phyloP scores from a whole-genome alignment of 2,113 vertebrate species.

The Nestor notabilis region DNA sequence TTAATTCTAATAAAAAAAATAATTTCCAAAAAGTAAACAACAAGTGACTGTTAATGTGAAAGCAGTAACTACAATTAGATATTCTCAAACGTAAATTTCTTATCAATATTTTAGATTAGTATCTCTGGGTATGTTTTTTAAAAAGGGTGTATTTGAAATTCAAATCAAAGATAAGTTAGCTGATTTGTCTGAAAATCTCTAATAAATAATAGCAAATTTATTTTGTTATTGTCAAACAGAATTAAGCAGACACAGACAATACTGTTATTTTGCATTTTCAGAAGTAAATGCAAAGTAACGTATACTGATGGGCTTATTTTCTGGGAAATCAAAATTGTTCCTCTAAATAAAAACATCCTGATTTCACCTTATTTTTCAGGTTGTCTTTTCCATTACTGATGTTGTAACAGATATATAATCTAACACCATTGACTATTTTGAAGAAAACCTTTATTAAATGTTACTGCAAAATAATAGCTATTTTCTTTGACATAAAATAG shows the following conservation, averaged over 20 bases:
- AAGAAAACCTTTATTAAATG: conserved; percentile 62
- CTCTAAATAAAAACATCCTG: conserved; percentile 59
- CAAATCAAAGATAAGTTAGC: conserved; percentile 68
- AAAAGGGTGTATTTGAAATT: conserved; percentile 78
- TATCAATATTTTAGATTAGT: conserved; percentile 74
- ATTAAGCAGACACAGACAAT: conserved; percentile 64
- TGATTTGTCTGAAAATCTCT: conserved; percentile 66
- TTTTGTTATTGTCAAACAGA: conserved; percentile 67
- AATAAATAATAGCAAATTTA: conserved; percentile 70
- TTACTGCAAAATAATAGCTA: conserved; percentile 53
- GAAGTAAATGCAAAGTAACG: conserved; percentile 53
- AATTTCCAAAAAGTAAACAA: conserved; percentile 12
- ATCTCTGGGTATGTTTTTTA: conserved; percentile 64
- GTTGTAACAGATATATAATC: conserved; percentile 41
- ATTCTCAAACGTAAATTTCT: conserved; percentile 66
- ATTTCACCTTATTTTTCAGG: conserved; percentile 48
- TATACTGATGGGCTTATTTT: conserved; percentile 46
- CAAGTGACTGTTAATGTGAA: conserved; percentile 8
- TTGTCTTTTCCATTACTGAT: conserved; percentile 60
- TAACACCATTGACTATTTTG: neutral
- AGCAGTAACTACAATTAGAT: conserved; percentile 66
- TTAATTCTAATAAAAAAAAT: neutral
- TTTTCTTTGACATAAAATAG: conserved; percentile 21
- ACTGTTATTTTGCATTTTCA: conserved; percentile 51
- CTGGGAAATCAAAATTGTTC: conserved; percentile 65